Conservation (phyloP, 2,797 vertebrate species). For the Bucorvus abyssinicus region DNA sequence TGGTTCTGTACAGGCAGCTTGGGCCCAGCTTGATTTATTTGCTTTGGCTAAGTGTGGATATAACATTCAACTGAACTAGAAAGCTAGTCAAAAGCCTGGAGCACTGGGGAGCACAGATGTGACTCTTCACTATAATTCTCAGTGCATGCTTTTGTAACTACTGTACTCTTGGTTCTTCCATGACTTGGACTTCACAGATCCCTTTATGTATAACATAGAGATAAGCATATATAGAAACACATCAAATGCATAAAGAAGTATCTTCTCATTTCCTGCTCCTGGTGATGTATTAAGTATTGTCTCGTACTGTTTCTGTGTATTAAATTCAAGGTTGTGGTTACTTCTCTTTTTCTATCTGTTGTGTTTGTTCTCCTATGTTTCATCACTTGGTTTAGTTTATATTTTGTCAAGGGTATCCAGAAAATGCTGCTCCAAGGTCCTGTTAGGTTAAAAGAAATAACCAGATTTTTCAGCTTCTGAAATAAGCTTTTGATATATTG, state of each 20-base stretch:
- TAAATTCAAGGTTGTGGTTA: neutral
- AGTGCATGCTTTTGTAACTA: neutral
- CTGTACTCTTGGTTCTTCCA: neutral
- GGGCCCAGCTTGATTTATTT: slow-evolving; percentile 42
- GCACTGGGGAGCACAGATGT: neutral
- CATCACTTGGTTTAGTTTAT: neutral
- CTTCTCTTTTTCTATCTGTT: neutral
- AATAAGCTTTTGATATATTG: neutral
- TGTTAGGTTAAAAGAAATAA: neutral
- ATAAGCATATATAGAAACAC: neutral
- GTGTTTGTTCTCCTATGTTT: neutral
- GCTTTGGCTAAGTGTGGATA: slow-evolving; percentile 13
- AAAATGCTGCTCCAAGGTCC: neutral
- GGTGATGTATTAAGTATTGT: neutral
- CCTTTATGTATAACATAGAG: neutral
- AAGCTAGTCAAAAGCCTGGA: neutral
- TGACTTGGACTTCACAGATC: neutral
- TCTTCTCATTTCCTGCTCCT: neutral
- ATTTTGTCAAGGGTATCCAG: neutral
- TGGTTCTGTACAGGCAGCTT: neutral
- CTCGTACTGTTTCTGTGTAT: neutral
- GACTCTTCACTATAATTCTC: neutral
- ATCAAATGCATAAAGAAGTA: neutral
- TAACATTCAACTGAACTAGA: neutral
- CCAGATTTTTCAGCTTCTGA: neutral